Base-by-base conservation (phyloP, 2,797 vertebrate genomes). In the Brachymystax lenok region DNA sequence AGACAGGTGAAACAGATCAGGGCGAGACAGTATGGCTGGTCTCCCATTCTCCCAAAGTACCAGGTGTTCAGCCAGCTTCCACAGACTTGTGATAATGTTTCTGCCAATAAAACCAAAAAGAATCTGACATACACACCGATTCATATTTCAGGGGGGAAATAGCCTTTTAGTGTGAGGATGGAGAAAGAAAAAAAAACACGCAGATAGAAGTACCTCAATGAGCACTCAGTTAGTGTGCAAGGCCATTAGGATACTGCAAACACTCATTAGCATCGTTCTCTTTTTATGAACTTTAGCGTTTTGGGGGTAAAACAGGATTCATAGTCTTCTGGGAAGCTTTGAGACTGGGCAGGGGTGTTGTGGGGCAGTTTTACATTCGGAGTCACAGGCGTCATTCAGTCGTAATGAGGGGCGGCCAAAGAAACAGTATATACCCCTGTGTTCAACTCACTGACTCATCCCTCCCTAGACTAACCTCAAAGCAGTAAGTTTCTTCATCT, bases 211-310 rank as follows among this genome's bases (percentile, higher is more conserved):
- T 95, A 95, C 91, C 94, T 95, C 95, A 96, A 93, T 95, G 94
- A 95, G 93, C 91, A 88, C 94, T 93, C 89, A 90, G 94, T 95
- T 93, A 92, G 92, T 96, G 94, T 93, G 93, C 85, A 92, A 95
- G 95, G 94, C 96, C 97, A 96, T 95, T 10, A 91, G 94, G 93
- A 96, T 93, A 93, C 94, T 94, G 93, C 92, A 94, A 93, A 89
- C 78, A 92, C 96, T 97, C 97, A 97, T 99, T 99, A 98, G 93
- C 93, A 95, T 95, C 78, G 69, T 78, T 90, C 82, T 82, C 85
- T 90, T 93, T 92, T 89, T 92, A 80, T 86, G 80, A 85, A 80
- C 88, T 89, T 91, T 88, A 79, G 82, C 56, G 91, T 77, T 92
- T 91, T 94, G 76, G 75, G 8, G 3, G 73, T 27, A 94, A 95